Conservation (phyloP, 2,888 invertebrate genomes). For the Anthoptus insignis region DNA sequence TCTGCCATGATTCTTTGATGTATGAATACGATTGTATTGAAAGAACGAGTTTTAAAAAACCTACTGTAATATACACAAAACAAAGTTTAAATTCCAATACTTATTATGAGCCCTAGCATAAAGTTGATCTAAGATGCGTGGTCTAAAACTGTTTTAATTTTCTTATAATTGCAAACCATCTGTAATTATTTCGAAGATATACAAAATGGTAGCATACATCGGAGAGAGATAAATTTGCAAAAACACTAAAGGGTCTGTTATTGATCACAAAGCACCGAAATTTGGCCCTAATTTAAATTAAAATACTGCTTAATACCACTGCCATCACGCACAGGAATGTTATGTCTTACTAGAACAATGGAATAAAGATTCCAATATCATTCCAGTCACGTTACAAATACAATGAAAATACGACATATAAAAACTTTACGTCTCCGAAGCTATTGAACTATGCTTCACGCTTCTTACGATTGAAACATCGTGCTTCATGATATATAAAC, state of each 20-base stretch:
- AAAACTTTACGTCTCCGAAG: slow-evolving; percentile 27
- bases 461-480: slow-evolving; percentile 17
- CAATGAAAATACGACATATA: slow-evolving; percentile 28
- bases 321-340: slow-evolving; percentile 32
- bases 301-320: slow-evolving; percentile 30
- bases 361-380: slow-evolving; percentile 22
- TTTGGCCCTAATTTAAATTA: slow-evolving; percentile 22
- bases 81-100: too few species aligned
- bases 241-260: slow-evolving; percentile 6
- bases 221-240: slow-evolving; percentile 21
- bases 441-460: slow-evolving; percentile 16
- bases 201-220: not conserved
- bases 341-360: slow-evolving; percentile 1
- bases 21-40: too few species aligned
- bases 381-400: slow-evolving; percentile 24
- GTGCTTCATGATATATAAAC: slow-evolving; percentile 15
- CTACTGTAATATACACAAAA: too few species aligned
- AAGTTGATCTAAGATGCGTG: too few species aligned
- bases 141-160: too few species aligned
- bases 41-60: too few species aligned
- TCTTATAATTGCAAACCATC: not conserved
- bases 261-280: slow-evolving; percentile 26
- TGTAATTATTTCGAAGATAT: not conserved
- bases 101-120: too few species aligned
- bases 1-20: too few species aligned